Base-by-base conservation (phyloP, 1,140 invertebrate genomes). In the Drosophila grimshawi region DNA sequence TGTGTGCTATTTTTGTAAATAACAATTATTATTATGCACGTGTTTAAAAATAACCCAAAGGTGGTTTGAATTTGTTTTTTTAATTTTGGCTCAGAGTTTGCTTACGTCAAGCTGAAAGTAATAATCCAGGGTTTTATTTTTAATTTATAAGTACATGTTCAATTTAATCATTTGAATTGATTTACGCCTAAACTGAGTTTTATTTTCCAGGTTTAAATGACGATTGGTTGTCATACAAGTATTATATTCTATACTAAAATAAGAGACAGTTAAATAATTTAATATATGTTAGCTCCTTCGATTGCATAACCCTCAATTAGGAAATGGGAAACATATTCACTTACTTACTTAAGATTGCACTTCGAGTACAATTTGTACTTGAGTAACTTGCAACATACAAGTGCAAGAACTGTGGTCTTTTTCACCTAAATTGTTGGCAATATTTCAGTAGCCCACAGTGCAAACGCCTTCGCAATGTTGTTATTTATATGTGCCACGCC, bases 401-500 rank as follows among this genome's bases (percentile, higher is more conserved):
- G 10, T 43, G 39, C 39, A 43, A 43, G 10, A n/a, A 43, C 39
- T 43, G 19, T 19, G 6, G 39, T 43, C 2, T 4, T n/a, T 32
- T 32, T 57, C 4, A 8, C 32, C 37, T 68, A 68, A 64, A 81
- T 86, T 67, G 52, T 74, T 33, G 5, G 76, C 11, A 46, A 68
- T 71, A 74, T 75, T 70, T 78, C 39, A 79, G 45, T 32, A 57
- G 68, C 64, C 8, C 8, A 61, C 6, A 41, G 3, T 10, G 66
- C n/a, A 7, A 45, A 60, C 43, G 41, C 60, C 49, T 49, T 52
- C 48, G 45, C 41, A 45, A 30, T 37, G 43, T 29, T 48, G 57
- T 80, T 66, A 81, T 77, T 77, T 70, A 81, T 74, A 43, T 70
- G 56, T 45, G 60, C 64, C 81, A 77, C 81, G 78, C 74, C 69